phyloP scores from a whole-genome alignment of 1,140 invertebrate genomes.

The Diplogasteroides magnus region DNA sequence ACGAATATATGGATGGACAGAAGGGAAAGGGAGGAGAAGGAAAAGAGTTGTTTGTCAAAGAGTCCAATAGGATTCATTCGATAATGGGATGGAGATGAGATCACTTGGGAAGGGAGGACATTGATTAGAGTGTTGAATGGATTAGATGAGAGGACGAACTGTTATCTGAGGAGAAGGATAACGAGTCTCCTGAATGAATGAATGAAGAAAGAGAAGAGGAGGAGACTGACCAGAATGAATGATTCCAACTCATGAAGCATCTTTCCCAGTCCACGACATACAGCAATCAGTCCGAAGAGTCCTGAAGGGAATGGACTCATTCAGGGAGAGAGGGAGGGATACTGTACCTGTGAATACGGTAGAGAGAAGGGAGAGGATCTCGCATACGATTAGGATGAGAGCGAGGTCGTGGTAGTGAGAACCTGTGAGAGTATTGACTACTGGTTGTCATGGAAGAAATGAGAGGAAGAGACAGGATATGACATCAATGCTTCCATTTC shows the following conservation, averaged over 20 bases:
- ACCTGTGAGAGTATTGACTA: too few relatives aligned
- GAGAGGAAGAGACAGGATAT: too few relatives aligned
- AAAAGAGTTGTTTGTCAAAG: too few relatives aligned
- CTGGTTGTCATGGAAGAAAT: too few relatives aligned
- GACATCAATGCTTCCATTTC: too few relatives aligned
- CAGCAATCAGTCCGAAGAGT: background rate
- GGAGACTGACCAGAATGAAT: background rate
- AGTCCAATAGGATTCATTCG: too few relatives aligned
- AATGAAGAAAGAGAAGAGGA: background rate
- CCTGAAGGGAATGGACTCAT: background rate
- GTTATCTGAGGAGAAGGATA: background rate
- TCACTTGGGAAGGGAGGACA: background rate
- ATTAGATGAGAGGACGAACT: background rate
- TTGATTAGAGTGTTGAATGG: background rate
- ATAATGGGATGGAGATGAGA: too few relatives aligned
- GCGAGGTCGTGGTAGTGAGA: background rate
- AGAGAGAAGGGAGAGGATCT: background rate
- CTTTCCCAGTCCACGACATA: background rate
- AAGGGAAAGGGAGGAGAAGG: too few relatives aligned
- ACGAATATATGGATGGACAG: too few relatives aligned
- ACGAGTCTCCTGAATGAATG: background rate
- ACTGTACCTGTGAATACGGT: background rate
- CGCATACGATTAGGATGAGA: background rate
- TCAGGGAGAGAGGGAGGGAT: background rate
- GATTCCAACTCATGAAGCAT: background rate